Percentiles rank a stretch among this genome's conserved stretches.
Conservation (phyloP, 2,888 invertebrate genomes). For the Caenorhabditis drosophilae region DNA sequence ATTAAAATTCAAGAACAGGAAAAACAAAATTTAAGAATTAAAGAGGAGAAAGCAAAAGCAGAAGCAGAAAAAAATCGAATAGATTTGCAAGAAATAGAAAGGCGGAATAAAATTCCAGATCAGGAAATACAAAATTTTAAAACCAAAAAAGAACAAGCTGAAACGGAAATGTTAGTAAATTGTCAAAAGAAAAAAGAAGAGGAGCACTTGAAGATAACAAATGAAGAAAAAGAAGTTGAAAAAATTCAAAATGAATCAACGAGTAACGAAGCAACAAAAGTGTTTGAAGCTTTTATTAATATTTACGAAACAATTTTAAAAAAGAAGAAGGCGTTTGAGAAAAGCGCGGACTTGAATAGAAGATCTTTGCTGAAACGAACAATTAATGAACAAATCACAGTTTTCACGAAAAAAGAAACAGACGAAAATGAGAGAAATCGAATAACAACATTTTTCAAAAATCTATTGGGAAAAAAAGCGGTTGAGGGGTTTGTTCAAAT, state of each 20-base stretch:
- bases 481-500: conserved; percentile 12
- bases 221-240: neutral
- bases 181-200: neutral
- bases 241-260: too few species aligned
- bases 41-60: neutral
- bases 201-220: neutral
- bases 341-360: neutral
- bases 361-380: conserved; percentile 22
- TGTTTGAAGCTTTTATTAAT: too few species aligned
- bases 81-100: too few species aligned
- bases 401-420: conserved; percentile 19
- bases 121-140: too few species aligned
- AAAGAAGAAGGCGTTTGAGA: neutral
- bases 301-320: too few species aligned
- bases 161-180: too few species aligned
- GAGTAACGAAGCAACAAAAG: too few species aligned
- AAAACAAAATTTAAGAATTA: neutral
- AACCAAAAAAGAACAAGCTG: too few species aligned
- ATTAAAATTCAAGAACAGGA: neutral
- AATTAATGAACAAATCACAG: conserved; percentile 20
- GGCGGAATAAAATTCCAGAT: too few species aligned
- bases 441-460: conserved; percentile 23
- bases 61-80: too few species aligned
- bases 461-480: conserved; percentile 9
- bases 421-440: neutral